Base-by-base conservation (phyloP, 2,797 vertebrate species). In the Sylvilagus floridanus region DNA sequence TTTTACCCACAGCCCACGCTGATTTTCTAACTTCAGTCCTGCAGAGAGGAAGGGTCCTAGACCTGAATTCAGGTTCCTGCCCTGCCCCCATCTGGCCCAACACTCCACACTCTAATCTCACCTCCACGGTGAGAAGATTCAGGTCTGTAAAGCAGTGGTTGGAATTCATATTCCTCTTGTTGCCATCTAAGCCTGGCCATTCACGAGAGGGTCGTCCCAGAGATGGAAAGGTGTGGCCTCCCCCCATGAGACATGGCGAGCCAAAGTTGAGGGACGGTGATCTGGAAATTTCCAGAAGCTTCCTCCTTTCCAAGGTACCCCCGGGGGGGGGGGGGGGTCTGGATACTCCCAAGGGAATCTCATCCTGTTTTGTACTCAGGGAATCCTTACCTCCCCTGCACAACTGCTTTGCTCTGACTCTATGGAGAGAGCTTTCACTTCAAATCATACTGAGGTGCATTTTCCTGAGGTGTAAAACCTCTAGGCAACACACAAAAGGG, bases 201-300 rank as follows among this genome's bases (percentile, higher is more conserved):
- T 90, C 22, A 7, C 1, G 4, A 35, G 68, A 93, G 63, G 78
- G 24, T 19, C 21, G n/a, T 71, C 30, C 47, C 68, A 65, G 65
- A 92, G 65, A 81, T 77, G 1, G 32, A 57, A 21, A 52, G 30
- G 11, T 11, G 1, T 7, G 24, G 5, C 12, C 50, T 19, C 6
- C 4, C 22, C 16, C 24, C 24, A 28, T 66, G 37, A 47, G 22
- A 30, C 35, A 22, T 30, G 57, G 60, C 4, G 19, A 75, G 47
- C 63, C 24, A 63, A 4, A 3, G 42, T 57, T 52, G 6, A 11
- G 3, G 4, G 9, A 62, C 7, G 73, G 62, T n/a, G 54, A 26
- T 90, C 79, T 95, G 94, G 35, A 75, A 69, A 66, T 32, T 50
- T 92, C 54, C 83, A 72, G 72, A 89, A 81, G 47, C 19, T 47